A percentile compares a stretch with the other conserved stretches of the same genome.
Conservation (phyloP, 2,888 invertebrate genomes). For the Zelleria hepariella region DNA sequence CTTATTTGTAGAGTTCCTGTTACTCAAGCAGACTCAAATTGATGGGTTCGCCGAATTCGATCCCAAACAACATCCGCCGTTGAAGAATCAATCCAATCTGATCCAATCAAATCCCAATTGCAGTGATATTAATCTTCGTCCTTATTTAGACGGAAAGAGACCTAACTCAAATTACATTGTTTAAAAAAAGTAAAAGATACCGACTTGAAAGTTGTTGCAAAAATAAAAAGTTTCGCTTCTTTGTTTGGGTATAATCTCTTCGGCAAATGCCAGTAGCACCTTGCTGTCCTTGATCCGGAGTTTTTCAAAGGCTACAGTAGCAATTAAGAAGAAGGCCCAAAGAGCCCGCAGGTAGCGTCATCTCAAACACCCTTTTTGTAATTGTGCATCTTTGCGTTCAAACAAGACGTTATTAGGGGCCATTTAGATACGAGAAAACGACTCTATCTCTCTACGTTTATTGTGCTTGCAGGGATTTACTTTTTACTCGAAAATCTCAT, state of each 20-base stretch:
- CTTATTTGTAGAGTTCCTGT: neutral
- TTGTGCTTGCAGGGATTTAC: constrained; percentile 1
- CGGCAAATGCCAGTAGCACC: constrained; percentile 14
- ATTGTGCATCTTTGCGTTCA: constrained; percentile 35
- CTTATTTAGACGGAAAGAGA: too few relatives aligned
- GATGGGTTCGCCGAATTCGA: neutral
- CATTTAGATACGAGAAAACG: constrained; percentile 13
- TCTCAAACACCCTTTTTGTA: constrained; percentile 26
- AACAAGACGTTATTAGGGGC: constrained; percentile 31
- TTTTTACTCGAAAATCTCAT: neutral
- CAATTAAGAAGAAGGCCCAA: constrained; percentile 26
- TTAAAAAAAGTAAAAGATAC: neutral
- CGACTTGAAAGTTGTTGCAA: neutral
- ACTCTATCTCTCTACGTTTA: neutral
- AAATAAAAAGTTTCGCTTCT: neutral
- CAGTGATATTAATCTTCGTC: too few relatives aligned
- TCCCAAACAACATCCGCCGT: neutral
- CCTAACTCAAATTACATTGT: neutral
- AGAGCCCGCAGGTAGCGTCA: constrained; percentile 37
- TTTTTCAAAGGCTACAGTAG: constrained; percentile 18
- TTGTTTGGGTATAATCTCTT: constrained; percentile 17
- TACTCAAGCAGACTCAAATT: neutral
- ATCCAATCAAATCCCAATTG: neutral
- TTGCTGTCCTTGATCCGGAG: constrained; percentile 12
- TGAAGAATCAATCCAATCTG: neutral